Base-by-base conservation (phyloP, 2,797 vertebrate genomes). In the Artibeus jamaicensis region DNA sequence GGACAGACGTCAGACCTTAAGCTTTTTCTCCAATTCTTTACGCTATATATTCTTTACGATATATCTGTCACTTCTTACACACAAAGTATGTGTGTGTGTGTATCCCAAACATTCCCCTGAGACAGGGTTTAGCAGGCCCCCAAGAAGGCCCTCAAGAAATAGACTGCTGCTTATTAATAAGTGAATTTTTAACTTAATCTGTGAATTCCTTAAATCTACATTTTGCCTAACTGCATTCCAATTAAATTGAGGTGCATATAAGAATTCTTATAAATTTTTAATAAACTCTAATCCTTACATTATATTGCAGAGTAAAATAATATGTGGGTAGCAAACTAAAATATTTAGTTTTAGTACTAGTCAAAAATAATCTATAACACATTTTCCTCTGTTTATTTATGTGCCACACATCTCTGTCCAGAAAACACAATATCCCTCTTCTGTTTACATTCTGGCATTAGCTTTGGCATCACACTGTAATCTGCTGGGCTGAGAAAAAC, bases 181-280 rank as follows among this genome's bases (percentile, higher is more conserved):
- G 14, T 6, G 15, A 81, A 77, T 74, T 93, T 86, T 91, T 86
- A 81, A 86, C 53, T 70, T 91, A 39, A 79, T 90, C 50, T 94
- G 34, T 39, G 11, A 95, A 59, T 91, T 93, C 48, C 48, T 83
- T 57, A 73, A 59, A 62, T 55, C 15, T 78, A 48, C 39, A 86
- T 74, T 96, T 92, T 91, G 32, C 39, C 73, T 79, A 96, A 90
- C 86, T 48, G 9, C 18, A 57, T 55, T 95, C 76, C 71, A 97
- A 50, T 90, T 79, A 94, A 86, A 82, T 5, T 78, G 77, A 84
- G 55, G 62, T 78, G 15, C 11, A 93, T 42, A 4, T 74, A 92
- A 71, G 39, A 90, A 90, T 89, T 82, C 91, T 91, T 79, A 2
- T 46, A 86, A 26, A 89, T 62, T 77, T 94, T 92, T 82, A 91